Conservation (phyloP, 2,113 vertebrate species). For the Andinoacara biseriatus region DNA sequence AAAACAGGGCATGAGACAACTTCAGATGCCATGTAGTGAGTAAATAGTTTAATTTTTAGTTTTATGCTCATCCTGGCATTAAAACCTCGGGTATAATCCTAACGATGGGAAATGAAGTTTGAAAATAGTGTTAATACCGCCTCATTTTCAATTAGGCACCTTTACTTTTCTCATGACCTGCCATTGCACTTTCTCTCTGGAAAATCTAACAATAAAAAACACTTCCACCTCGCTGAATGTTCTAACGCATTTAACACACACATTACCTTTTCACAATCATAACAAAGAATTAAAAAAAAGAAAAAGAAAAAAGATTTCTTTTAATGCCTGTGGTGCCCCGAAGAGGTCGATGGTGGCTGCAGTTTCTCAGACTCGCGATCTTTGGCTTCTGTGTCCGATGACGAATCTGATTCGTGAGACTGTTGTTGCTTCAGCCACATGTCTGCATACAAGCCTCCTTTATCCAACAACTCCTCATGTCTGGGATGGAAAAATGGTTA, state of each 20-base stretch:
- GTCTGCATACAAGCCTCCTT: conserved; percentile 86
- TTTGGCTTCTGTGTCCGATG: conserved; percentile 82
- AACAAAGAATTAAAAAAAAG: neutral
- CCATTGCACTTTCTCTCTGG: conserved; percentile 16
- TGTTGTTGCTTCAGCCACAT: conserved; percentile 95
- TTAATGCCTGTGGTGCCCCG: conserved; percentile 41
- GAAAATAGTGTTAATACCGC: neutral
- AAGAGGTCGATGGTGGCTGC: conserved; percentile 70
- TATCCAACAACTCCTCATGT: conserved; percentile 89
- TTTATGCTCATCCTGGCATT: neutral
- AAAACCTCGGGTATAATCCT: neutral
- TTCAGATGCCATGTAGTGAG: too few species aligned
- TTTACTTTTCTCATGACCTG: neutral
- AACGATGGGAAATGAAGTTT: neutral
- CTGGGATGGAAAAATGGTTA: conserved; percentile 67
- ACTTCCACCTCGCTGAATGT: neutral
- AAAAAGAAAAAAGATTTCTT: neutral
- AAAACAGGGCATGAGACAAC: neutral
- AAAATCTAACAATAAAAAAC: conserved; percentile 35
- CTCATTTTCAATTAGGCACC: conserved; percentile 6
- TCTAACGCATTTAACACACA: neutral
- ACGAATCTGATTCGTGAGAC: conserved; percentile 74
- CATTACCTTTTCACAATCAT: neutral
- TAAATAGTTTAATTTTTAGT: too few species aligned
- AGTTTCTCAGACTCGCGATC: conserved; percentile 81